Evolutionary conservation across 2,113 vertebrate genomes (phyloP), one percentile per base, ranked within the genome.

Genomic region (Lipotes vexillifer): DNA sequence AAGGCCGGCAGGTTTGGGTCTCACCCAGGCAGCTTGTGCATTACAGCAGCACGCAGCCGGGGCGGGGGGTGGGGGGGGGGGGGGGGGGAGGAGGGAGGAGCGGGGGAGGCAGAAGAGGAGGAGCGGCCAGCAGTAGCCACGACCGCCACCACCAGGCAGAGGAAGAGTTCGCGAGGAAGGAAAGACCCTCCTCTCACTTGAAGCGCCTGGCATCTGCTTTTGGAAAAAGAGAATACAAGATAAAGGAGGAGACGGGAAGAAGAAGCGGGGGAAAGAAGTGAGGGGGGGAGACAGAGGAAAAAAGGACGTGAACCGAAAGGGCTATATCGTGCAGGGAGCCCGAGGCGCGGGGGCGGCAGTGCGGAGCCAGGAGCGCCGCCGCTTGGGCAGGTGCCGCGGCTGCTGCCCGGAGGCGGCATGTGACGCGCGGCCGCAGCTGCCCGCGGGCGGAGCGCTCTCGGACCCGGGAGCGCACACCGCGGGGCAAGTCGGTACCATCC

Each of bases 101-200:
- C 11, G 29, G 17, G 44, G 78, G 63, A 36, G 74, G 44, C 7
- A 57, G 57, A 20, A 57, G 55, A 29, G 59, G 46, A 55, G 94
- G 75, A 36, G 74, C 36, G 66, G 84, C 88, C 57, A 78, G 87
- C 95, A 1, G 91, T 59, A 31, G 95, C 96, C 89, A 0, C 80
- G 80, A 97, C 88, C 92, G 98, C 97, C 97, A 68, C 94, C 97
- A 71, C 71, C 97, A 82, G 98, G 98, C 96, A 33, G 88, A 77
- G 81, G 44, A 25, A 61, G 96, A 96, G 97, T 92, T 89, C 5
- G 41, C 29, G 71, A 52, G 88, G 21, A 94, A 85, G 90, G 13
- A 90, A 18, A n/a, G 94, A 69, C 88, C 92, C 74, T 89, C 52
- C 94, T 78, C 52, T 49, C 89, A 25, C 93, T 83, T 20, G 49